phyloP scores from a whole-genome alignment of 2,113 vertebrate species.

The Bufo bufo region DNA sequence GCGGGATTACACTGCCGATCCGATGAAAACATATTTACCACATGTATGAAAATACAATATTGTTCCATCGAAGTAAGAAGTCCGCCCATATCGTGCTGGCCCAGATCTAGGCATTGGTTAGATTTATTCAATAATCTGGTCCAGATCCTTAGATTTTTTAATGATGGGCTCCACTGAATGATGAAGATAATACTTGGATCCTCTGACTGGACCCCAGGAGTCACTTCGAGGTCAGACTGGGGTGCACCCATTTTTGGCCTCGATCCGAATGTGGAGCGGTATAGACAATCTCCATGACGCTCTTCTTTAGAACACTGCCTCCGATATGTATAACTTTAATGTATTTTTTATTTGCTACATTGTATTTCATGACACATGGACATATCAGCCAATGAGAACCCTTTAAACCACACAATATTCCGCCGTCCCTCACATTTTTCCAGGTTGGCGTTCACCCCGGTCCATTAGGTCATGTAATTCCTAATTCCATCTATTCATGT shows the following conservation, averaged over 20 bases:
- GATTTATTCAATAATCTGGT: not conserved
- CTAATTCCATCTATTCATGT: constrained; percentile 18
- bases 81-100: too few relatives aligned
- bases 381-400: not conserved
- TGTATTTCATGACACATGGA: not conserved
- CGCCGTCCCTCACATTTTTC: not conserved
- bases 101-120: not conserved
- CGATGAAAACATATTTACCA: not conserved
- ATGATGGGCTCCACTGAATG: not conserved
- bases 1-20: not conserved
- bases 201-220: not conserved
- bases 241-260: not conserved
- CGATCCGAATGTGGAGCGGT: too few relatives aligned
- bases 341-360: not conserved
- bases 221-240: not conserved
- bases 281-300: not conserved
- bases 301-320: not conserved
- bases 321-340: not conserved
- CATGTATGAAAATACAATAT: not conserved
- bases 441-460: not conserved
- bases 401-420: not conserved
- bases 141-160: not conserved
- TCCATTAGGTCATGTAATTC: constrained; percentile 19
- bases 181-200: not conserved
- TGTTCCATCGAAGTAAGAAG: too few relatives aligned